Base-by-base conservation (phyloP, 1,140 invertebrate species). In the Antheraea mylitta region DNA sequence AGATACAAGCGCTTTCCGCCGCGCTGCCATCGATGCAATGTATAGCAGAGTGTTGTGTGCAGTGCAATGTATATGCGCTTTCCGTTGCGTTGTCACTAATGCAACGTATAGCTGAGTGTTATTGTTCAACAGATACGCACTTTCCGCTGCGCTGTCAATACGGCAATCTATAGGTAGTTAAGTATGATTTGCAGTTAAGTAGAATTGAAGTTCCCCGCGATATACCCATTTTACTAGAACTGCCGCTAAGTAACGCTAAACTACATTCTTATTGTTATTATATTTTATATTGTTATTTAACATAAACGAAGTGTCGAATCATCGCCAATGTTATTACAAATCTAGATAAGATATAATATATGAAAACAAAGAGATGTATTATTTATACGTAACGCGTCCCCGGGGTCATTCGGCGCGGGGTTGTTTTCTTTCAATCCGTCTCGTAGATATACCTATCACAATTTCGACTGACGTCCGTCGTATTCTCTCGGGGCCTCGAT, bases 341-440 rank as follows among this genome's bases (percentile, higher is more conserved):
- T 18, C 18, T 60, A 60, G 18, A 22, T 30, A 18, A 53, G 11
- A 42, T 42, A 42, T 42, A 19, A 61, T 61, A 61, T 22, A 61
- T 61, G 22, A 61, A 22, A 61, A 61, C 60, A 61, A 22, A 61
- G 19, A n/a, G 60, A 22, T 36, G 60, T 61, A 61, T 61, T 61
- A 18, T 22, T 18, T n/a, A 37, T 58, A 53, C 58, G 16, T 58
- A 66, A 58, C 65, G 53, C 22, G 22, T 59, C 65, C 36, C 53
- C 11, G 10, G 65, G 53, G 65, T 58, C 53, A 11, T 19, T 16
- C 22, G 58, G 22, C 30, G 16, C n/a, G 18, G 18, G 19, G 64
- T 65, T 66, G 65, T 66, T 66, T 66, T 64, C 63, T 38, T 66
- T 66, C 65, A 66, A 66, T 66, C 58, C 53, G 48, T 36, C 53